Conservation (phyloP, 2,113 vertebrate genomes). For the Pelecanoides urinatrix region DNA sequence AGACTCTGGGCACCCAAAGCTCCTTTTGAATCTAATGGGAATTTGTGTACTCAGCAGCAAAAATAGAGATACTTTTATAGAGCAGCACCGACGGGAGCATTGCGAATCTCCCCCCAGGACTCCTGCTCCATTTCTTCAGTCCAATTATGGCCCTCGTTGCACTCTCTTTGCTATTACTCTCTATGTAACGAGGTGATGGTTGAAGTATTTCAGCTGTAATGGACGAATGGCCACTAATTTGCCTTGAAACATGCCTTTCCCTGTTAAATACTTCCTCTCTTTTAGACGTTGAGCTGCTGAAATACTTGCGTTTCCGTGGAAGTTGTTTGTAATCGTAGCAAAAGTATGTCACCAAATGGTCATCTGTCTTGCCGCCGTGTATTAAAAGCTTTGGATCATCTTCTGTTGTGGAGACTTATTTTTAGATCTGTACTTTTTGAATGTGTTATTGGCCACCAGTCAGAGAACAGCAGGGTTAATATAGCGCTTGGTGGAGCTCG, state of each 20-base stretch:
- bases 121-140: neutral
- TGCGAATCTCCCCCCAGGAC: neutral
- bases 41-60: neutral
- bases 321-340: neutral
- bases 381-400: neutral
- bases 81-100: neutral
- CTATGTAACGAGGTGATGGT: neutral
- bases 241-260: neutral
- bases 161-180: neutral
- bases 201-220: neutral
- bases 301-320: neutral
- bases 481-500: constrained; percentile 53
- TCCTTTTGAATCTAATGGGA: neutral
- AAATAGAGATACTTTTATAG: neutral
- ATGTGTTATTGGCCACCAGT: constrained; percentile 51
- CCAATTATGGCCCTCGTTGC: neutral
- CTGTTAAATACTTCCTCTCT: neutral
- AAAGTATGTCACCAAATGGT: neutral
- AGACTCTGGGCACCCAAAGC: neutral
- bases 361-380: neutral
- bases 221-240: neutral
- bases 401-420: constrained; percentile 38
- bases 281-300: neutral
- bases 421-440: constrained; percentile 52
- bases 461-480: constrained; percentile 66